Evolutionary conservation across 2,888 invertebrate species (phyloP), one percentile per base, ranked within the genome.

Genomic region (Caenorhabditis uteleia): DNA sequence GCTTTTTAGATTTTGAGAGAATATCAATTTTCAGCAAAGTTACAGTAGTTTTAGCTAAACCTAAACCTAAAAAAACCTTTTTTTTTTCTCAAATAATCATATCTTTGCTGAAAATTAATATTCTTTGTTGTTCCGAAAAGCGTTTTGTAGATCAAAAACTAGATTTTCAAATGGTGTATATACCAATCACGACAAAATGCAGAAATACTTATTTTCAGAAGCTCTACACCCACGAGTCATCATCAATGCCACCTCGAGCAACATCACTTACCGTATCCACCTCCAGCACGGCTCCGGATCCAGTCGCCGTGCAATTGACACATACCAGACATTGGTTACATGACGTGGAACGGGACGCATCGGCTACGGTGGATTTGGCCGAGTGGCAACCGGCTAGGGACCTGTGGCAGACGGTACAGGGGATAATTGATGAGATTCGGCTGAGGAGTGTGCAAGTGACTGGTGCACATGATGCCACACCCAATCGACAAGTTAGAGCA

Each of bases 271-370:
- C n/a, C 7, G 7, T 27, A 36, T 6, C 33, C 2, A 12, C 18
- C 16, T 20, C 5, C 8, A 7, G 5, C 4, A 16, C 20, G 2
- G 33, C 20, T 21, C 48, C 53, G 0, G 65, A 59, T 21, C 53
- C 48, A 1, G 51, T 62, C 5, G 54, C 61, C 16, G 48, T 59
- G 6, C 62, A 75, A 20, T 56, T 83, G 40, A 75, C 72, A 0
- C 75, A 76, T 16, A 60, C 77, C 10, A 46, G 66, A 7, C 77
- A 78, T 38, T 76, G 80, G 80, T 58, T 83, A 40, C 73, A 67
- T 20, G 83, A 83, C 44, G 67, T 76, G 14, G 77, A 82, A 45
- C 33, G 82, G 16, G 83, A 82, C 48, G 77, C 78, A 1, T 61
- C 73, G 25, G 34, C 65, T 10, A 77, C 78, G 21, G 80, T 80